Conservation (phyloP, 2,113 vertebrate genomes). For the Empidonax alnorum region DNA sequence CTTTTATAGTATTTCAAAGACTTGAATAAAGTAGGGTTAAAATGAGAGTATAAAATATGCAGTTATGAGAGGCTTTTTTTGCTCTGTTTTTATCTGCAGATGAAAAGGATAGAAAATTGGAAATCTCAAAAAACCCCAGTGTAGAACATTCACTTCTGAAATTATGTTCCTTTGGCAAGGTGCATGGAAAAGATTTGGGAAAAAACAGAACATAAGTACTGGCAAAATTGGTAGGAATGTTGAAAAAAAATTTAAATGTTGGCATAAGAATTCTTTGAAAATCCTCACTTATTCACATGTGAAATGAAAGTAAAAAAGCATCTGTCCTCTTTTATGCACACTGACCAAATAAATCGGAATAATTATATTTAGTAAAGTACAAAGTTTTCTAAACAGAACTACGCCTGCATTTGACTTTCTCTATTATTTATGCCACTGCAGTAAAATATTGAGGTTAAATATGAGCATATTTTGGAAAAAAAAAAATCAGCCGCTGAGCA, state of each 20-base stretch:
- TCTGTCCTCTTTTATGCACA: constrained; percentile 71
- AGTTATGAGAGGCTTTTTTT: constrained; percentile 11
- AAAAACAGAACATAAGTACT: constrained; percentile 62
- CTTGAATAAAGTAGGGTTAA: background rate
- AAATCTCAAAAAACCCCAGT: constrained; percentile 59
- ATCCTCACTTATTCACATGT: constrained; percentile 73
- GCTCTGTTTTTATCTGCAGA: constrained; percentile 49
- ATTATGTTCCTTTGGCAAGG: constrained; percentile 78
- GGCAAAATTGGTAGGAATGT: constrained; percentile 79
- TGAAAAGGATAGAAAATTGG: constrained; percentile 53
- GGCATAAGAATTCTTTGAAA: constrained; percentile 77
- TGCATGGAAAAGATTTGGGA: constrained; percentile 74
- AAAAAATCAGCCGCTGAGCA: background rate
- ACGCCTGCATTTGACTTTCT: constrained; percentile 62
- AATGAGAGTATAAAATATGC: background rate
- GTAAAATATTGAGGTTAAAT: constrained; percentile 72
- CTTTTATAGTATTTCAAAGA: background rate
- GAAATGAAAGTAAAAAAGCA: constrained; percentile 77
- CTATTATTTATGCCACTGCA: constrained; percentile 71
- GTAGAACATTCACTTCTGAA: constrained; percentile 73
- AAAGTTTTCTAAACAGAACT: constrained; percentile 64
- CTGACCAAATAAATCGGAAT: constrained; percentile 73
- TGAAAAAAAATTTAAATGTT: constrained; percentile 74
- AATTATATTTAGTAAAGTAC: constrained; percentile 68
- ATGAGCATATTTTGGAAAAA: constrained; percentile 58